These are phyloP conservation scores for Amiota minor DNA, from an alignment of 2,888 invertebrate species.

Conservation along the genomic window DNA sequence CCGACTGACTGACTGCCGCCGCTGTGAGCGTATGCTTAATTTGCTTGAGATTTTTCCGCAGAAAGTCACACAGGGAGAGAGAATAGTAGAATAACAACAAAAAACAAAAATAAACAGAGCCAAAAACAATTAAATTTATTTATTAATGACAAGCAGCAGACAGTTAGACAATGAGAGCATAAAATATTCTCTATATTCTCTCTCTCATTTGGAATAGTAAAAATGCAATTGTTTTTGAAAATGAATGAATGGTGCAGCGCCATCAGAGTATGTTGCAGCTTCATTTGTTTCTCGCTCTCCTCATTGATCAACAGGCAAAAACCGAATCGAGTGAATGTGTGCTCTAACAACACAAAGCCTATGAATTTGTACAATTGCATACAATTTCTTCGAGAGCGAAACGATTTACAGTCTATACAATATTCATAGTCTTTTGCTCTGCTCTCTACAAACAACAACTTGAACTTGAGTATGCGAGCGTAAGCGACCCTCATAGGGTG, in stretches of 20 bases:
- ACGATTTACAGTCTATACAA: too few species aligned
- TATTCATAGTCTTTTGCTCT: too few species aligned
- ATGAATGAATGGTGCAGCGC: too few species aligned
- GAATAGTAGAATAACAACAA: background rate
- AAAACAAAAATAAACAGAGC: conserved; percentile 3
- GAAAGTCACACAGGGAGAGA: conserved; percentile 44
- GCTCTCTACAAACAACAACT: too few species aligned
- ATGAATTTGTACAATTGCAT: too few species aligned
- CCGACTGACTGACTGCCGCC: conserved; percentile 20
- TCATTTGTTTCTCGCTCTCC: too few species aligned
- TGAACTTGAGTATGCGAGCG: conserved; percentile 11
- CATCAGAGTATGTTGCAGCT: too few species aligned
- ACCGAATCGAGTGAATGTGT: background rate
- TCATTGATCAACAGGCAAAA: background rate
- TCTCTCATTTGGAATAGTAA: background rate
- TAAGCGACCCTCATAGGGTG: background rate
- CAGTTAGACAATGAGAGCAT: background rate
- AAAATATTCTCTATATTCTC: background rate
- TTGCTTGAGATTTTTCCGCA: conserved; percentile 57
- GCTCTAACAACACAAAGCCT: too few species aligned
- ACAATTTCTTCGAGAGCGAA: too few species aligned
- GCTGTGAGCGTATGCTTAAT: conserved; percentile 45
- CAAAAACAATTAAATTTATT: conserved; percentile 16
- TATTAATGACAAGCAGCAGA: conserved; percentile 4
- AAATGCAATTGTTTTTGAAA: background rate